Evolutionary conservation across 2,797 vertebrate genomes (phyloP), one percentile per base, ranked within the genome.

Genomic region (Miichthys miiuy): DNA sequence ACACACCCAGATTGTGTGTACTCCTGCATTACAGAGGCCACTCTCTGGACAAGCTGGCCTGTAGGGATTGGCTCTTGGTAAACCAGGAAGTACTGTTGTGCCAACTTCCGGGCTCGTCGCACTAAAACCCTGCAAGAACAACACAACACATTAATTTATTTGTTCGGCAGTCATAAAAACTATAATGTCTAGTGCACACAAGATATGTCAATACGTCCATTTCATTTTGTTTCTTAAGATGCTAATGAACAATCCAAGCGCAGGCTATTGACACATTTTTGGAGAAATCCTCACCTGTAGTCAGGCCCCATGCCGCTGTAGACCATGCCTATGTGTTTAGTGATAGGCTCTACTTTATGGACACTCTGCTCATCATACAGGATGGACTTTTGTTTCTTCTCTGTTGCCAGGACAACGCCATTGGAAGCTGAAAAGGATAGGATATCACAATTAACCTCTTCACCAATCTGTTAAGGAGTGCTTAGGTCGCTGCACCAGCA

Each of bases 231-330:
- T 6, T 30, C 6, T 30, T 30, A 30, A 30, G 5, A 48, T 17
- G 42, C 11, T 68, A 41, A 27, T 44, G 3, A 67, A 46, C 27
- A 27, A 21, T 50, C 6, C 6, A 27, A 10, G 18, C 0, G 2
- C 20, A 65, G 18, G 2, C 10, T 0, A 10, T 57, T 46, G 62
- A n/a, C 6, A 66, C 20, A 25, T 55, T n/a, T n/a, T 9, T 54
- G 16, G 7, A 34, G 41, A 38, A 38, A 20, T 23, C 0, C 76
- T 8, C 92, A 99, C 98, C 98, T 99, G 96, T 99, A 99, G 90
- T 99, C 98, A 27, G 98, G 98, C 66, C 98, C 98, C 98, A 99
- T 99, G 75, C 98, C 98, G 7, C 98, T 99, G 88, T 99, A 99
- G 68, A 99, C 98, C 96, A 99, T 97, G 77, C 98, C 98, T 91